Base-by-base conservation (phyloP, 2,888 invertebrate genomes). In the Boloria euphrosyne region DNA sequence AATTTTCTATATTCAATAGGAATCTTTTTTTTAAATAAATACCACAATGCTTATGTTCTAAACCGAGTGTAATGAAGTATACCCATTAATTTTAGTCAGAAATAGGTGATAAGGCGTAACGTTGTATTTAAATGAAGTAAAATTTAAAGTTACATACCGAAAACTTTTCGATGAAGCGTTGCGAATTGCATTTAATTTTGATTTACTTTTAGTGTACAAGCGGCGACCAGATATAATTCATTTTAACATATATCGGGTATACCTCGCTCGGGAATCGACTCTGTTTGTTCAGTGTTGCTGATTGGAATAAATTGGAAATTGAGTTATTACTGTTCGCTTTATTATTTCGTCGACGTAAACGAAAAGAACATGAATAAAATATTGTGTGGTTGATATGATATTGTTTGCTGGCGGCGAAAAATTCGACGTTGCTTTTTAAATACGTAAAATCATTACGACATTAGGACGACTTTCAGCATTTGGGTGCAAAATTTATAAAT, bases 231-330 rank as follows among this genome's bases (percentile, higher is more conserved):
- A 61, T 65, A 61, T 60, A 61, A 70, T 27, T 58, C 27, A 58
- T 58, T 67, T 70, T 65, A 57, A 57, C 55, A 65, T 60, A 63
- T 61, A 69, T 62, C 65, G 59, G 53, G 57, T 22, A 61, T 50
- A 50, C 58, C 46, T 51, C 55, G 57, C 46, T 62, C 55, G 57
- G 51, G 53, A 59, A 52, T 51, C 62, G 63, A 62, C 55, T 49
- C 57, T 69, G 66, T 69, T 67, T 66, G 60, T 59, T 59, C 65
- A 65, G 55, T 60, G 65, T 31, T 66, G 58, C 59, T 73, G 72
- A 71, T 70, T 70, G 69, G 69, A 72, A 73, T 74, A 72, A 74
- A 73, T 74, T 70, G 72, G 61, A 71, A 66, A 72, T 70, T 65
- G 69, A 70, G 67, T 72, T 74, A 68, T 71, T 67, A 69, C 70